Evolutionary conservation across 2,888 invertebrate genomes (phyloP), one percentile per base, ranked within the genome.

Genomic region (Trichopoda pennipes): DNA sequence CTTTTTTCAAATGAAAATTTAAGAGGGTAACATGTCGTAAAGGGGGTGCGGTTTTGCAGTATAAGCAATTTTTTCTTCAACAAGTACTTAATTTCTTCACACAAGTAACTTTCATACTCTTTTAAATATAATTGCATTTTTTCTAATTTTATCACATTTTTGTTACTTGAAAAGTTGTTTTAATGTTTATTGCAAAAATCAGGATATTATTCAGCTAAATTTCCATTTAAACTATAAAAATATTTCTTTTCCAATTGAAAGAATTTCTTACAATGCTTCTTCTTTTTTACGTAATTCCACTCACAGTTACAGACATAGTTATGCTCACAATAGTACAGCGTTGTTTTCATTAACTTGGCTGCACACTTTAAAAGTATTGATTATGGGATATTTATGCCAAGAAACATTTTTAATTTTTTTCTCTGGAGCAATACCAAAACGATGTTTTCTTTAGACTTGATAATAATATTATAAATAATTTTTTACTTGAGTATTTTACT

Each of bases 161-260:
- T 2, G 32, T 28, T 47, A 14, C 9, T 53, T 58, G n/a, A 28
- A 19, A 44, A 28, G 42, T 42, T 64, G 38, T 55, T 28, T 61
- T 17, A 64, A 35, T 55, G 38, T 38, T 66, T 72, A 19, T 2
- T 19, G 10, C 7, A 8, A 68, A 61, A 53, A 47, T 32, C 4
- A 4, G 0, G n/a, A 53, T 70, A 53, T 53, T 66, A 10, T 66
- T 35, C 23, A 38, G 17, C 55, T 51, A 16, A 47, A 53, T 69
- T 69, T 68, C 28, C 17, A 28, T 53, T 44, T 51, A 60, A 76
- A 68, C 47, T 28, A 35, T 35, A 75, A 72, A 63, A n/a, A 17
- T 16, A 32, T 53, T 58, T 75, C n/a, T n/a, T 80, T 75, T 60
- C 75, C 64, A 58, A 70, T 64, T 70, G 70, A 75, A 80, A 80